Conservation (phyloP, 2,797 vertebrate genomes). For the Avahi laniger region DNA sequence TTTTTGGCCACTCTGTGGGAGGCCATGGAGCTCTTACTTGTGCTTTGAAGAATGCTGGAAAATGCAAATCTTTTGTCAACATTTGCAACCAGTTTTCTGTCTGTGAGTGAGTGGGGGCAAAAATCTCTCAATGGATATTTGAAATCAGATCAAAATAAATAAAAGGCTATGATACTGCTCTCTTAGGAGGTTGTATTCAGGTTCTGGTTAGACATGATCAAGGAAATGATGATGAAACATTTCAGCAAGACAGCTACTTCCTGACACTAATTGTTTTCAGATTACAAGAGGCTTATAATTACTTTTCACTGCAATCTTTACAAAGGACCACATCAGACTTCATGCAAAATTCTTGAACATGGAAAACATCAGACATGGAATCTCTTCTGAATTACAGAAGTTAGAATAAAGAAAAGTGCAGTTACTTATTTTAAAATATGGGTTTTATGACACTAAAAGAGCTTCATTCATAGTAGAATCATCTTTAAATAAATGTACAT, state of each 20-base stretch:
- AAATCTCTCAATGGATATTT: constrained; percentile 93
- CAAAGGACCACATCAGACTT: neutral
- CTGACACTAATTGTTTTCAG: constrained; percentile 83
- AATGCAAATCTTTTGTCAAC: constrained; percentile 94
- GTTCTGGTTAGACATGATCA: constrained; percentile 82
- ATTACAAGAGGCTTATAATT: neutral
- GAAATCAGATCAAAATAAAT: constrained; percentile 88
- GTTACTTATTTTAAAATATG: neutral
- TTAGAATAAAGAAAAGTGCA: constrained; percentile 3
- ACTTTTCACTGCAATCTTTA: neutral
- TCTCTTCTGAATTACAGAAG: constrained; percentile 1
- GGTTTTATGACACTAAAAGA: neutral
- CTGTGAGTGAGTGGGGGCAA: constrained; percentile 90
- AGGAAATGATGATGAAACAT: constrained; percentile 86
- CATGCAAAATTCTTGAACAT: neutral
- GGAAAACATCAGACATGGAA: neutral
- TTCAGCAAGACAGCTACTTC: constrained; percentile 89
- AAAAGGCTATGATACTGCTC: constrained; percentile 93
- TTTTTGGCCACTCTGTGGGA: constrained; percentile 95
- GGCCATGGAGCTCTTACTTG: constrained; percentile 92
- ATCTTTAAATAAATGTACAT: neutral
- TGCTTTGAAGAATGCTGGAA: constrained; percentile 94
- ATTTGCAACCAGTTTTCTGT: constrained; percentile 93
- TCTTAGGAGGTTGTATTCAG: constrained; percentile 90
- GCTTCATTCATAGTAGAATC: neutral